Conservation (phyloP, 2,888 invertebrate genomes). For the Masnerella sp. region DNA sequence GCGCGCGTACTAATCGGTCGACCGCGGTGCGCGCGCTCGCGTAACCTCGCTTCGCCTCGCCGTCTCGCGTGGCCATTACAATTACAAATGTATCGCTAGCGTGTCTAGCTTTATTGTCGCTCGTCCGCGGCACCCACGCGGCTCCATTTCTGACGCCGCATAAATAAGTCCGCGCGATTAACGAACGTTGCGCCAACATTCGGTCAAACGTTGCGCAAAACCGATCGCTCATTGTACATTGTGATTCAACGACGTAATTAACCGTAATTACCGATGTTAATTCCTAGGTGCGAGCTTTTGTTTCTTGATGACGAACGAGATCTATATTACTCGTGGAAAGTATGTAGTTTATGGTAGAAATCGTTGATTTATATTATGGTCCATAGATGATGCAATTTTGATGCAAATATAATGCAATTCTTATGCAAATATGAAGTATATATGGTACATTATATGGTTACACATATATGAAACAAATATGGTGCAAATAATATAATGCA, state of each 20-base stretch:
- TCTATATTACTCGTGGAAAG: too few relatives aligned
- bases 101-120: slow-evolving; percentile 45
- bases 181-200: slow-evolving; percentile 43
- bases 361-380: too few relatives aligned
- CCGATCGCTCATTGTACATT: slow-evolving; percentile 26
- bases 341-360: too few relatives aligned
- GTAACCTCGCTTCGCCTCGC: slow-evolving; percentile 11
- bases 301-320: too few relatives aligned
- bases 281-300: too few relatives aligned
- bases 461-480: too few relatives aligned
- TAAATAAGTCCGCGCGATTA: slow-evolving; percentile 40
- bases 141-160: slow-evolving; percentile 24
- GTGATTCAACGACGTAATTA: slow-evolving; percentile 27
- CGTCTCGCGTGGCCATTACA: slow-evolving; percentile 40
- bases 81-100: slow-evolving; percentile 49
- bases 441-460: too few relatives aligned
- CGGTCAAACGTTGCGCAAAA: slow-evolving; percentile 40
- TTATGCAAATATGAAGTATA: too few relatives aligned
- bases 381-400: too few relatives aligned
- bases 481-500: too few relatives aligned
- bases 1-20: slow-evolving; percentile 32
- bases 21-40: slow-evolving; percentile 12
- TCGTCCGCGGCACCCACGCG: slow-evolving; percentile 48
- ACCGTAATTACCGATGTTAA: slow-evolving; percentile 21
- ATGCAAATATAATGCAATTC: too few relatives aligned